phyloP scores from a whole-genome alignment of 2,888 invertebrate species.

The Abrostola tripartita region DNA sequence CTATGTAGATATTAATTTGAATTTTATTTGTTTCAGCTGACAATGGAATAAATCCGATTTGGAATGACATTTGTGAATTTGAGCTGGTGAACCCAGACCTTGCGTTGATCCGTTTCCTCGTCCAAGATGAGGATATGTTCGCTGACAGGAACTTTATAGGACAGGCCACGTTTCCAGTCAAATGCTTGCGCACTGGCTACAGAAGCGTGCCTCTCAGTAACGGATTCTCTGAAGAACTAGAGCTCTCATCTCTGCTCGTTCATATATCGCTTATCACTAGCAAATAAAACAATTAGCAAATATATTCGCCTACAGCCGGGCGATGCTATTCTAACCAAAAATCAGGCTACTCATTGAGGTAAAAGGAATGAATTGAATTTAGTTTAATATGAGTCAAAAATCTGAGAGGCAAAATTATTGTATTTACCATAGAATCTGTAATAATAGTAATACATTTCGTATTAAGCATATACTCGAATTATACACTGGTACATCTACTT shows the following conservation, averaged over 20 bases:
- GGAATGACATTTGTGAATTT: constrained; percentile 96
- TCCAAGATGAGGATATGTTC: constrained; percentile 99
- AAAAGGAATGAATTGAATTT: constrained; percentile 12
- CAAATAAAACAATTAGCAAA: constrained; percentile 40
- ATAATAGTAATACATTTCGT: neutral
- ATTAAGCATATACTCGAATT: neutral
- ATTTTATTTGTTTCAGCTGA: constrained; percentile 89
- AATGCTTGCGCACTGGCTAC: constrained; percentile 94
- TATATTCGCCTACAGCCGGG: constrained; percentile 24
- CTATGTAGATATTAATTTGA: neutral
- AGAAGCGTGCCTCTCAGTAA: constrained; percentile 97
- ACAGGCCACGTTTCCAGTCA: constrained; percentile 97
- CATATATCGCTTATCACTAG: constrained; percentile 79
- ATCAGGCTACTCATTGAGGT: constrained; percentile 16
- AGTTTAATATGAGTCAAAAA: constrained; percentile 7
- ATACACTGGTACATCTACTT: neutral
- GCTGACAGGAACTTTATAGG: constrained; percentile 99
- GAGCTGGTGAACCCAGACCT: constrained; percentile 94
- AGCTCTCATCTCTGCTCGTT: constrained; percentile 96
- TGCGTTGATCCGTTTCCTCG: constrained; percentile 95
- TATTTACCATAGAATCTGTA: neutral
- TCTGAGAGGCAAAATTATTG: constrained; percentile 21
- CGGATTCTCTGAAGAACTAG: constrained; percentile 96
- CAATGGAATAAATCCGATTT: constrained; percentile 97
- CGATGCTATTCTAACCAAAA: constrained; percentile 48